phyloP scores from a whole-genome alignment of 2,113 vertebrate genomes.

The Microtus ochrogaster region DNA sequence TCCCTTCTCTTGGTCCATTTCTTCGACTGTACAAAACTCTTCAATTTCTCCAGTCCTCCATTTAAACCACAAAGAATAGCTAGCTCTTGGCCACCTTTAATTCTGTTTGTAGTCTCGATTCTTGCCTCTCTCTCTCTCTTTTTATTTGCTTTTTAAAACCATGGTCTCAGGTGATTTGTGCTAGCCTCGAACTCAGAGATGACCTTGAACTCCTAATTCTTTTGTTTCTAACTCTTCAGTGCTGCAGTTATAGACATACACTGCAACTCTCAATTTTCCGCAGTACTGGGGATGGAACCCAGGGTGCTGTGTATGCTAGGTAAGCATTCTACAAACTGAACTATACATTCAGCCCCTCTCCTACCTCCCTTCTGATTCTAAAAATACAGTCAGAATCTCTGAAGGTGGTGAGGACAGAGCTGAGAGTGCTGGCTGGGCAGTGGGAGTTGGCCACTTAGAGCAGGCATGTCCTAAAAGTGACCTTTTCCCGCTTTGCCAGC shows the following conservation, averaged over 20 bases:
- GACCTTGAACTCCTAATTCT: background rate
- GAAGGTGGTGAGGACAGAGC: no score
- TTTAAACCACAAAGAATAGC: background rate
- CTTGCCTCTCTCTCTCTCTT: background rate
- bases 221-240: no score
- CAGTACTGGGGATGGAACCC: no score
- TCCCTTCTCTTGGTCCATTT: background rate
- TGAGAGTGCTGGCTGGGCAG: background rate
- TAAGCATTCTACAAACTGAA: background rate
- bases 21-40: background rate
- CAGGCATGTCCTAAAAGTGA: background rate
- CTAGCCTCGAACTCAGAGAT: background rate
- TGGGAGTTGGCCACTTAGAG: background rate
- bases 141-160: background rate
- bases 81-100: background rate
- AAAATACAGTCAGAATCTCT: background rate
- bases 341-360: no score
- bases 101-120: background rate
- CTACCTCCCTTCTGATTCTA: background rate
- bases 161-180: background rate
- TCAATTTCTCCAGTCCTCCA: background rate
- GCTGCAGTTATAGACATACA: background rate
- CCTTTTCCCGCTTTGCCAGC: background rate
- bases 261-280: no score
- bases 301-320: background rate